Evolutionary conservation across 2,797 vertebrate species (phyloP).

Genomic region (Chrysocyon brachyurus): DNA sequence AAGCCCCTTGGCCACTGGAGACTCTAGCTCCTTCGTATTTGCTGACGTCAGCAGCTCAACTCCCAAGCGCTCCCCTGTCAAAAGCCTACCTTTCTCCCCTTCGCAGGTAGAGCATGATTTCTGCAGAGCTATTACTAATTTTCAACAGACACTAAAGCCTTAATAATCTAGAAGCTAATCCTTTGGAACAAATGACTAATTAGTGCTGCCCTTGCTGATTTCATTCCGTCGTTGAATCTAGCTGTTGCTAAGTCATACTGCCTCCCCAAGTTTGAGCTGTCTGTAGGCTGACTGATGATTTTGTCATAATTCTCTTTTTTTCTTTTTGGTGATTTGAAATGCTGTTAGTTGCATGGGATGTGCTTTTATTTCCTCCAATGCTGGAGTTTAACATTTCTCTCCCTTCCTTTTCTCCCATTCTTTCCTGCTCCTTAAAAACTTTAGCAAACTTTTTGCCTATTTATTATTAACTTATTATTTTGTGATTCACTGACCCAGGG

Average conservation of each 20-base stretch:
- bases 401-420: conserved; percentile 52
- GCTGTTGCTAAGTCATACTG: conserved; percentile 79
- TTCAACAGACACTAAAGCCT: conserved; percentile 88
- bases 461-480: conserved; percentile 81
- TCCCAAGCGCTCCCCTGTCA: conserved; percentile 92
- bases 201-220: conserved; percentile 87
- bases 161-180: conserved; percentile 92
- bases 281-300: conserved; percentile 84
- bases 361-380: conserved; percentile 80
- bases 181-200: conserved; percentile 92
- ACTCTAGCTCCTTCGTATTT: conserved; percentile 88
- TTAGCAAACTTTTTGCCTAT: conserved; percentile 82
- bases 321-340: conserved; percentile 76
- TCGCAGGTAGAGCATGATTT: conserved; percentile 94
- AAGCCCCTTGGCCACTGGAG: conserved; percentile 88
- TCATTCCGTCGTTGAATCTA: conserved; percentile 84
- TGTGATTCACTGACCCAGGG: conserved; percentile 87
- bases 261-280: conserved; percentile 77
- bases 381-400: conserved; percentile 82
- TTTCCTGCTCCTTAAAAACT: conserved; percentile 11
- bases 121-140: conserved; percentile 91
- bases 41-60: conserved; percentile 91
- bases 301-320: conserved; percentile 63
- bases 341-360: conserved; percentile 80
- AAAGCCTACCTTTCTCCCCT: conserved; percentile 96